Evolutionary conservation across 2,888 invertebrate genomes (phyloP).

Genomic region (Poecilus cupreus): DNA sequence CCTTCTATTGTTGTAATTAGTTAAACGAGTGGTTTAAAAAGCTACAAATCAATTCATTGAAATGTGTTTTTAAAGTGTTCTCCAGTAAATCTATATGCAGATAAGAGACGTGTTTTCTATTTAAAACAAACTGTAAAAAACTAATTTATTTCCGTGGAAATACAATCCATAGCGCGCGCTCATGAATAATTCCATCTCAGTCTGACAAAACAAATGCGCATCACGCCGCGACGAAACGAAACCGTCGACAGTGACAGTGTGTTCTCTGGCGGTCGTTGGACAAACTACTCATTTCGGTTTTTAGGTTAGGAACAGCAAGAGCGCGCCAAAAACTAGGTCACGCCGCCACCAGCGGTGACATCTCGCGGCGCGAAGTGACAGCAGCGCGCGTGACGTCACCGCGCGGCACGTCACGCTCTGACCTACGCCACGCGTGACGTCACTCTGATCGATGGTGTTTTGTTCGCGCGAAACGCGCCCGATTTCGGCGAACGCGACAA

Average conservation of each 20-base stretch:
- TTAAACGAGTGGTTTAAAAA: too few species aligned
- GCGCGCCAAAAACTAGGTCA: slow-evolving; percentile 57
- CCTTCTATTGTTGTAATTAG: too few species aligned
- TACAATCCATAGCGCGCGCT: background rate
- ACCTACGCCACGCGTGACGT: slow-evolving; percentile 55
- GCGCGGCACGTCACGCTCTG: slow-evolving; percentile 41
- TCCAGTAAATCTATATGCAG: background rate
- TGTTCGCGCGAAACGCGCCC: slow-evolving; percentile 34
- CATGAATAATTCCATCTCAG: slow-evolving; percentile 27
- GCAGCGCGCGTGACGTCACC: slow-evolving; percentile 39
- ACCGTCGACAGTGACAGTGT: background rate
- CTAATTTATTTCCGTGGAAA: background rate
- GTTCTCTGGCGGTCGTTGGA: slow-evolving; percentile 38
- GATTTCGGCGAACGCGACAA: slow-evolving; percentile 36
- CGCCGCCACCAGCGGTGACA: slow-evolving; percentile 21
- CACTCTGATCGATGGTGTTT: slow-evolving; percentile 15
- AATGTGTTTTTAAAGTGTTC: background rate
- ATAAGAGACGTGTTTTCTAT: background rate
- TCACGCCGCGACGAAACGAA: background rate
- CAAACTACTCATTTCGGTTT: slow-evolving; percentile 51
- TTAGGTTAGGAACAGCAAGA: slow-evolving; percentile 49
- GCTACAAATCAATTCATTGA: too few species aligned
- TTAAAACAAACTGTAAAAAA: background rate
- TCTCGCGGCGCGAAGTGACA: slow-evolving; percentile 22
- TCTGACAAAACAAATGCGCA: background rate